A percentile compares a stretch with the other conserved stretches of the same genome.
Evolutionary conservation across 2,113 vertebrate species (phyloP).

Genomic region (Xyliphius kryptos): DNA sequence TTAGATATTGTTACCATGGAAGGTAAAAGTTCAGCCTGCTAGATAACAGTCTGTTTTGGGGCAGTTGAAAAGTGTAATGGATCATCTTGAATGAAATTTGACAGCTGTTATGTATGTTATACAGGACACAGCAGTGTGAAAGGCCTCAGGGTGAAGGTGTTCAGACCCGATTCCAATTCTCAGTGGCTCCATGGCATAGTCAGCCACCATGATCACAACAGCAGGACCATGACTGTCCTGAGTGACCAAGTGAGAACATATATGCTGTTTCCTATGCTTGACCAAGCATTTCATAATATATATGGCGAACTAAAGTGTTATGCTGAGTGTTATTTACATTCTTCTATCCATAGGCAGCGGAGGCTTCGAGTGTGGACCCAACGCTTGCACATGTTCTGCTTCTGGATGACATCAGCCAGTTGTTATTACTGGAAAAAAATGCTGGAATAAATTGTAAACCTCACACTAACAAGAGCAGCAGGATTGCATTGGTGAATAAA

Average conservation of each 20-base stretch:
- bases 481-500: slow-evolving; percentile 68
- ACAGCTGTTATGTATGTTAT: slow-evolving; percentile 3
- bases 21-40: neutral
- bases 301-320: no score
- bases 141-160: slow-evolving; percentile 79
- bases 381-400: slow-evolving; percentile 84
- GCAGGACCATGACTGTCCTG: slow-evolving; percentile 80
- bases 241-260: slow-evolving; percentile 80
- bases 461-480: slow-evolving; percentile 76
- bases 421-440: slow-evolving; percentile 79
- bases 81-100: slow-evolving; percentile 1
- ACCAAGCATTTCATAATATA: no score
- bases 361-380: slow-evolving; percentile 81
- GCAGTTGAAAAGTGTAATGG: neutral
- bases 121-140: slow-evolving; percentile 66
- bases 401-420: slow-evolving; percentile 80
- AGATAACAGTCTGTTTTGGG: neutral
- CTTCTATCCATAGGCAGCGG: slow-evolving; percentile 67
- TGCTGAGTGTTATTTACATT: neutral
- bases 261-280: no score
- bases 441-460: slow-evolving; percentile 72
- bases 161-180: slow-evolving; percentile 81
- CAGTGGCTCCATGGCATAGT: slow-evolving; percentile 85
- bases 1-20: no score
- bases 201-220: slow-evolving; percentile 80